Evolutionary conservation across 2,797 vertebrate species (phyloP).

Genomic region (Menidia menidia): DNA sequence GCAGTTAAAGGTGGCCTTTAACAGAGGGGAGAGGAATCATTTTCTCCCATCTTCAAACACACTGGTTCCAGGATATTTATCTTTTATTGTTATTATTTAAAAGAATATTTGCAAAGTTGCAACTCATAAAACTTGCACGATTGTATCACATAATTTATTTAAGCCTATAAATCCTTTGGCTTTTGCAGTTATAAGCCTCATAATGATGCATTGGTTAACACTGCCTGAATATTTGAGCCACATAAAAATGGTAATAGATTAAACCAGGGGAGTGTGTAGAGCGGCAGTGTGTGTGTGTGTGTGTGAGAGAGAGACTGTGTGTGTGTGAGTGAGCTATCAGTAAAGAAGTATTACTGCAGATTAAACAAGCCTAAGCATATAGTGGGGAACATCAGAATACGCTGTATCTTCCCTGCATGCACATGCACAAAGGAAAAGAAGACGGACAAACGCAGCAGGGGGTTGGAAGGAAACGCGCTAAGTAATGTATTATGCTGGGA

Average conservation of each 20-base stretch:
- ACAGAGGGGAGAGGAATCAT: conserved; percentile 23
- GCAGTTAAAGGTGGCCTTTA: conserved; percentile 35
- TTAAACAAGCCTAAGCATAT: conserved; percentile 62
- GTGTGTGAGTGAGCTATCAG: conserved; percentile 49
- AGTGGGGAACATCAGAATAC: conserved; percentile 53
- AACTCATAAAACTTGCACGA: conserved; percentile 74
- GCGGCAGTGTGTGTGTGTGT: conserved; percentile 29
- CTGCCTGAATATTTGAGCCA: conserved; percentile 74
- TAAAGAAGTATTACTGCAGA: conserved; percentile 68
- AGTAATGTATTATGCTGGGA: conserved; percentile 62
- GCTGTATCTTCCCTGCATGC: conserved; percentile 42
- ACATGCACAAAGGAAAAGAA: conserved; percentile 58
- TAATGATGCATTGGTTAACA: conserved; percentile 80
- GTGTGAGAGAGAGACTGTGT: conserved; percentile 13
- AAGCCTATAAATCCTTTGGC: conserved; percentile 73
- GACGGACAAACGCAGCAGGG: conserved; percentile 52
- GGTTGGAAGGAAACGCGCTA: conserved; percentile 49
- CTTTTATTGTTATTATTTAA: conserved; percentile 70
- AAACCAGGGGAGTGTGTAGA: conserved; percentile 60
- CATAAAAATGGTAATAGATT: conserved; percentile 79
- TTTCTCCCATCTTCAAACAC: conserved; percentile 36
- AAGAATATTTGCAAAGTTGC: conserved; percentile 77
- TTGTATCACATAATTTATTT: conserved; percentile 75
- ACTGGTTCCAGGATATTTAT: conserved; percentile 41
- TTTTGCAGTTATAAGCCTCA: conserved; percentile 72